phyloP scores from a whole-genome alignment of 2,797 vertebrate species.

The Trachops cirrhosus region DNA sequence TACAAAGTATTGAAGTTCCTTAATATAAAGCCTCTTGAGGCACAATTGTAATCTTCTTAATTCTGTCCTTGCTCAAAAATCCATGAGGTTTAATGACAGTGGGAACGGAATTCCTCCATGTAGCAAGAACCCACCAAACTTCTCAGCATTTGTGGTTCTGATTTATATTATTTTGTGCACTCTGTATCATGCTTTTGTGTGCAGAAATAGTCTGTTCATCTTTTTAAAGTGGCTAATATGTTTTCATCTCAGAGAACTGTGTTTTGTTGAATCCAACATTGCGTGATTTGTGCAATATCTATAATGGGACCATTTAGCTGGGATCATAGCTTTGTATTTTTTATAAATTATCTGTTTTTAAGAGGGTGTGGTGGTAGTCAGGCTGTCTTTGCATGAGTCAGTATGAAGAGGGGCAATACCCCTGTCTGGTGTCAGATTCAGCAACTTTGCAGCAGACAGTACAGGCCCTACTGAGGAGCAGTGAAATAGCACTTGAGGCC shows the following conservation, averaged over 20 bases:
- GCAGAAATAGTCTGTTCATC: background rate
- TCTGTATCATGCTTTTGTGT: background rate
- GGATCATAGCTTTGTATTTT: background rate
- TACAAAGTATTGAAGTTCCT: background rate
- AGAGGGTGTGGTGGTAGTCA: background rate
- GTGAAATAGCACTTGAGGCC: background rate
- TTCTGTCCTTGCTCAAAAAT: conserved; percentile 17
- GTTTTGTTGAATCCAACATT: background rate
- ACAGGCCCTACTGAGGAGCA: background rate
- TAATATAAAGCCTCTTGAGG: background rate
- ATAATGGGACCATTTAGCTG: background rate
- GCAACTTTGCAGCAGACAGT: background rate
- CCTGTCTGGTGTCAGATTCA: background rate
- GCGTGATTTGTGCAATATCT: background rate
- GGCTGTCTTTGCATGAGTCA: background rate
- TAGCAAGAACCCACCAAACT: background rate
- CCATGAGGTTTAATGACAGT: background rate
- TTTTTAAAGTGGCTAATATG: background rate
- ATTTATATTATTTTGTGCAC: background rate
- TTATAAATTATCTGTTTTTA: background rate
- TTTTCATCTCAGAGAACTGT: background rate
- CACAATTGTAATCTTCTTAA: background rate
- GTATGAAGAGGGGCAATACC: background rate
- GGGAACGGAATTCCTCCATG: background rate
- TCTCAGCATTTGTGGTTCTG: background rate